Percentiles rank a stretch among this genome's conserved stretches.
These are phyloP conservation scores for Aradophagus sp. DNA, from an alignment of 1,140 invertebrate genomes.

Conservation along the genomic window DNA sequence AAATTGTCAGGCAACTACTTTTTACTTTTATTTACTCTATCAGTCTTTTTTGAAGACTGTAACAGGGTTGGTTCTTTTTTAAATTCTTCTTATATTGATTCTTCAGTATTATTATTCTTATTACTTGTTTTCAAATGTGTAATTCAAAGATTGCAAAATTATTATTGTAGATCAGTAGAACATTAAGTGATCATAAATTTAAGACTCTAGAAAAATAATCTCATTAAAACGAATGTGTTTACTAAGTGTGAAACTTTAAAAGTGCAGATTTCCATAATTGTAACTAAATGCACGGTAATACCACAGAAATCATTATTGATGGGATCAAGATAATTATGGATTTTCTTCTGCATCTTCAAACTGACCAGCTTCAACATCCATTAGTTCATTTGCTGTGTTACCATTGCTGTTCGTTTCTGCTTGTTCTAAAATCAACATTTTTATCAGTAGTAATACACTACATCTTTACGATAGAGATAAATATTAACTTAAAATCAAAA, in stretches of 20 bases:
- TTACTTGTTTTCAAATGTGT: too few relatives aligned
- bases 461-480: too few relatives aligned
- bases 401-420: slow-evolving; percentile 65
- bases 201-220: slow-evolving; percentile 10
- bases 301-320: slow-evolving; percentile 44
- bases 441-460: background rate
- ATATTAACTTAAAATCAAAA: background rate
- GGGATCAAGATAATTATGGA: slow-evolving; percentile 61
- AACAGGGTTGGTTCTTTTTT: too few relatives aligned
- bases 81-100: too few relatives aligned
- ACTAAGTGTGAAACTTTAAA: slow-evolving; percentile 53
- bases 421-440: slow-evolving; percentile 59
- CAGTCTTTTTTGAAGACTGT: too few relatives aligned
- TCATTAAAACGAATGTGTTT: too few relatives aligned
- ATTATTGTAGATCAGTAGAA: slow-evolving; percentile 18
- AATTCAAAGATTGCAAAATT: too few relatives aligned
- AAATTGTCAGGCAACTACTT: too few relatives aligned
- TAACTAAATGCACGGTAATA: slow-evolving; percentile 69
- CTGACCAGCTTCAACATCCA: slow-evolving; percentile 75
- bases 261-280: slow-evolving; percentile 43
- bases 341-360: slow-evolving; percentile 77
- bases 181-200: slow-evolving; percentile 26
- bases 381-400: slow-evolving; percentile 68
- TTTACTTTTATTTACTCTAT: too few relatives aligned
- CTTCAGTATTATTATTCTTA: too few relatives aligned